These are phyloP conservation scores for Calliphora vomitoria DNA, from an alignment of 2,888 invertebrate species.

Conservation along the genomic window DNA sequence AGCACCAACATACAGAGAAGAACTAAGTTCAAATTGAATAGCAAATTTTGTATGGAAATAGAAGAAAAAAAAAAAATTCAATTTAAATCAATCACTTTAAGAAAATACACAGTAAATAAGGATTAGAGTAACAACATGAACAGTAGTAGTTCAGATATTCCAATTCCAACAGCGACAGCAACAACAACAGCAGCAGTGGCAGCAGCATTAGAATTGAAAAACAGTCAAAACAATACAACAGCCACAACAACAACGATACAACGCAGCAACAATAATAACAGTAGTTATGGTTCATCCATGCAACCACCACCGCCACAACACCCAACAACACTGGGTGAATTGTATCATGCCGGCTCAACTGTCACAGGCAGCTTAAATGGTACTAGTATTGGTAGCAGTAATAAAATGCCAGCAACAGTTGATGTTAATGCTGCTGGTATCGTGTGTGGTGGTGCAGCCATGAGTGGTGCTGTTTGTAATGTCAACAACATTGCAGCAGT, in stretches of 20 bases:
- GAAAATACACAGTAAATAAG: slow-evolving; percentile 60
- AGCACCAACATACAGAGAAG: not conserved
- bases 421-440: slow-evolving; percentile 49
- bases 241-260: slow-evolving; percentile 31
- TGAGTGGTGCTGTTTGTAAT: slow-evolving; percentile 46
- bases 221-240: slow-evolving; percentile 62
- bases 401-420: slow-evolving; percentile 72
- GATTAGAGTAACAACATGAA: slow-evolving; percentile 64
- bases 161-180: slow-evolving; percentile 27
- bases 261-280: slow-evolving; percentile 23
- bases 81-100: slow-evolving; percentile 70
- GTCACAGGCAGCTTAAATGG: slow-evolving; percentile 59
- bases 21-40: not conserved
- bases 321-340: slow-evolving; percentile 65
- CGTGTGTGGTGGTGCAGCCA: slow-evolving; percentile 6
- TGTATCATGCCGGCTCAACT: slow-evolving; percentile 67
- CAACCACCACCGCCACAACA: slow-evolving; percentile 50
- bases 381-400: slow-evolving; percentile 28
- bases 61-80: slow-evolving; percentile 3
- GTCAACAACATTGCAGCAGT: slow-evolving; percentile 63
- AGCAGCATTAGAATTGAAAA: slow-evolving; percentile 65
- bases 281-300: slow-evolving; percentile 48
- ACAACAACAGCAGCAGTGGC: slow-evolving; percentile 21
- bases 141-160: slow-evolving; percentile 55
- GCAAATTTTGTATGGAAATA: slow-evolving; percentile 5